Evolutionary conservation across 92 coral and sea anemone genomes (phyloP).

Genomic region (Palythoa heliodiscus): DNA sequence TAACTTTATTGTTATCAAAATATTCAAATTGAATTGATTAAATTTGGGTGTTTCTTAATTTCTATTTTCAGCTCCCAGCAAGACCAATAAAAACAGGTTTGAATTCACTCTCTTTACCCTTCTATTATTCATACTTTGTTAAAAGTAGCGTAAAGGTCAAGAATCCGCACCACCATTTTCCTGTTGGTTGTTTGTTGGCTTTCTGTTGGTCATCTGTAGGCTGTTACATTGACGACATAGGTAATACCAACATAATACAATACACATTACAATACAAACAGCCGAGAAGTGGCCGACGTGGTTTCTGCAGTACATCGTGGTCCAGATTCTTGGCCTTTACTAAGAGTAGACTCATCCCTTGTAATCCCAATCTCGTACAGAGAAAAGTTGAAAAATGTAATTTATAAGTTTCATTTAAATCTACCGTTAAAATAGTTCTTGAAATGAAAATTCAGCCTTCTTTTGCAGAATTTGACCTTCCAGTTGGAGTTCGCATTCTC

Average conservation of each 20-base stretch:
- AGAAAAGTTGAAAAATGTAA: no score
- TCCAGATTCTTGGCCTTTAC: no score
- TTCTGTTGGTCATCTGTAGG: no score
- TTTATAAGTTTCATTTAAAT: background rate
- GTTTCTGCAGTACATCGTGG: no score
- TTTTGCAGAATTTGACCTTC: slow-evolving; percentile 71
- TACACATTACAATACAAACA: no score
- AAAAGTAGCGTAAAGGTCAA: background rate
- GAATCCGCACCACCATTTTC: background rate
- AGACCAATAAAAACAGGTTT: slow-evolving; percentile 86
- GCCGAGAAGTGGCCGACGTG: no score
- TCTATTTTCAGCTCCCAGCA: slow-evolving; percentile 82
- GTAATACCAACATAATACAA: no score
- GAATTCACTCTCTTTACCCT: background rate
- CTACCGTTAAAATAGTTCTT: background rate
- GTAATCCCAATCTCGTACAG: no score
- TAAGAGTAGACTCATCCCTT: no score
- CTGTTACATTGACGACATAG: no score
- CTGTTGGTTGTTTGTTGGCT: background rate
- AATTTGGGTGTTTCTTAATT: background rate
- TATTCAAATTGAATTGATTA: background rate
- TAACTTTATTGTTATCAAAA: background rate
- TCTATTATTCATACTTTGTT: background rate
- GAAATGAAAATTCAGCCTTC: background rate
- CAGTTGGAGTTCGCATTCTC: slow-evolving; percentile 92